Conservation (phyloP, 1,140 invertebrate species). For the Aphaenogaster rudis region DNA sequence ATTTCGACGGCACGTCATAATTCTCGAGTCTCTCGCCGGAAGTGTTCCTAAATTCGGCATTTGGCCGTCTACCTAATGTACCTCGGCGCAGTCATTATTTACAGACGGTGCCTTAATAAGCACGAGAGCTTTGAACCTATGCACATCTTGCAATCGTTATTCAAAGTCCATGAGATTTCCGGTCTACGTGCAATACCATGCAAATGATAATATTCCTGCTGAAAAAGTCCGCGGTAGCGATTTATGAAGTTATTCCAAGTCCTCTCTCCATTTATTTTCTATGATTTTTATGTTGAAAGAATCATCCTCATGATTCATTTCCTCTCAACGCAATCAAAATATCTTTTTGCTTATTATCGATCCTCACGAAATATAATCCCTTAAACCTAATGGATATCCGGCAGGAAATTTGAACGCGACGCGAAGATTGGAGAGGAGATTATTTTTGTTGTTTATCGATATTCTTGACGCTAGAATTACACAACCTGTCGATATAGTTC, state of each 20-base stretch:
- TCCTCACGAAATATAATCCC: neutral
- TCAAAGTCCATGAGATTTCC: conserved; percentile 65
- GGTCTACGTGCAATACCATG: conserved; percentile 2
- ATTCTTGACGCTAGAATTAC: conserved; percentile 47
- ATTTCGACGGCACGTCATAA: conserved; percentile 67
- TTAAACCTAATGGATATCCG: conserved; percentile 2
- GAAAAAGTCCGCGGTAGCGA: neutral
- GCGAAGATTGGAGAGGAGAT: conserved; percentile 63
- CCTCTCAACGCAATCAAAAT: neutral
- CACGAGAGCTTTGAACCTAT: conserved; percentile 1
- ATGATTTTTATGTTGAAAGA: neutral
- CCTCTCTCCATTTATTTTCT: neutral
- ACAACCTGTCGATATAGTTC: conserved; percentile 13
- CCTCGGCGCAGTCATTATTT: conserved; percentile 65
- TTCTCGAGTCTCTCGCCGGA: conserved; percentile 42
- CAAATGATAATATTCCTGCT: conserved; percentile 22
- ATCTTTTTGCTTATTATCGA: conserved; percentile 7
- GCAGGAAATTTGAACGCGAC: neutral
- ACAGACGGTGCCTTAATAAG: conserved; percentile 69
- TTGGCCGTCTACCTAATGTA: conserved; percentile 29
- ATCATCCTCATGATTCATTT: neutral
- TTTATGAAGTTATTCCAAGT: neutral
- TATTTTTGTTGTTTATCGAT: conserved; percentile 47
- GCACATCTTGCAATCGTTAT: conserved; percentile 54
- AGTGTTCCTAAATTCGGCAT: conserved; percentile 65